phyloP scores from a whole-genome alignment of 1,140 invertebrate species.

The Caerostris extrusa region DNA sequence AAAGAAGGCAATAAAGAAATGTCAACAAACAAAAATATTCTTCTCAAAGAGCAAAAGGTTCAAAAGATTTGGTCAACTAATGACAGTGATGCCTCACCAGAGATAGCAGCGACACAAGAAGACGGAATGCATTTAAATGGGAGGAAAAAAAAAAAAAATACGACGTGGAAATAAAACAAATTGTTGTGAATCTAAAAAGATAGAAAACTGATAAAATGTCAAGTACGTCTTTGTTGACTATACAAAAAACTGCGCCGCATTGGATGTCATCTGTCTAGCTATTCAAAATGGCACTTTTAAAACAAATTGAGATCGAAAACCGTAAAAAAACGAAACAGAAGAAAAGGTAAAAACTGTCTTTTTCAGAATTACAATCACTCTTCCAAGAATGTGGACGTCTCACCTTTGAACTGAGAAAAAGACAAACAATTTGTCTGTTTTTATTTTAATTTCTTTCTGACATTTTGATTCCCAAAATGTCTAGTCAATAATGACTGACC shows the following conservation, averaged over 20 bases:
- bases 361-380: background rate
- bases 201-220: conserved; percentile 2
- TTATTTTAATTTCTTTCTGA: too few species aligned
- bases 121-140: background rate
- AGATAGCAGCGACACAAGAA: background rate
- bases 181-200: background rate
- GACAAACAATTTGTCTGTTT: too few species aligned
- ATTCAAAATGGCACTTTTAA: background rate
- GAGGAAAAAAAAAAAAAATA: background rate
- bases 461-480: background rate
- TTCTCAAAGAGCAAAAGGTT: background rate
- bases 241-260: background rate
- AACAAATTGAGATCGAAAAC: conserved; percentile 3
- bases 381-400: too few species aligned
- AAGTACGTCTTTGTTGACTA: background rate
- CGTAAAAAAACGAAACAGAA: background rate
- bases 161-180: background rate
- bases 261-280: background rate
- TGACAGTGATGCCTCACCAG: background rate
- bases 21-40: background rate
- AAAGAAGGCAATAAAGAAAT: background rate
- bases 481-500: background rate
- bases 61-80: background rate
- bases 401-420: too few species aligned
- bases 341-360: background rate